Evolutionary conservation across 2,113 vertebrate genomes (phyloP).

Genomic region (Hemibates koningsi): DNA sequence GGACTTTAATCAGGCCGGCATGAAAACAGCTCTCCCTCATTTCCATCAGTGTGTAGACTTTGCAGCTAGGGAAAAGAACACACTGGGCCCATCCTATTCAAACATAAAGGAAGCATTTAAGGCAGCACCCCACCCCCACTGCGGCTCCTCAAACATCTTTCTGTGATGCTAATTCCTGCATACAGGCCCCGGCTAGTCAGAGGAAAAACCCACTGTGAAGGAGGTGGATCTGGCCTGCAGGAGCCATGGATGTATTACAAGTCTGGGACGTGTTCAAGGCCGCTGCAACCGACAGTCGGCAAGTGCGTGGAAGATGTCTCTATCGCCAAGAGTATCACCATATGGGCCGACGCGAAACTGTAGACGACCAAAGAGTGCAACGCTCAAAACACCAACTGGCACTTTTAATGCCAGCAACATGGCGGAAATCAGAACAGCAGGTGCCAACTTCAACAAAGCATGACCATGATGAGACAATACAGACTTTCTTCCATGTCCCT

Average conservation of each 20-base stretch:
- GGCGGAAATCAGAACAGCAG: neutral
- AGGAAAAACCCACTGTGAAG: neutral
- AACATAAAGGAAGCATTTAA: neutral
- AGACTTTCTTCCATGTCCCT: neutral
- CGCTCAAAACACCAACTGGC: neutral
- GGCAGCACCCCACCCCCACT: neutral
- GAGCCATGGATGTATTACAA: neutral
- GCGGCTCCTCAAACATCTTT: neutral
- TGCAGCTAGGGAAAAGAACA: neutral
- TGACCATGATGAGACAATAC: fast-evolving
- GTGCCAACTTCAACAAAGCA: neutral
- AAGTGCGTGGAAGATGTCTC: neutral
- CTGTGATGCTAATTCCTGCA: neutral
- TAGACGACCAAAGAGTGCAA: neutral
- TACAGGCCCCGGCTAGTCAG: neutral
- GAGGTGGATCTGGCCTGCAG: neutral
- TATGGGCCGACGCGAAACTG: neutral
- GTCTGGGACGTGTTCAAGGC: neutral
- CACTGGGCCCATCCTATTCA: neutral
- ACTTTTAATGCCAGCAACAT: fast-evolving
- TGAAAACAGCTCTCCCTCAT: neutral
- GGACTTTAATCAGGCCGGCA: neutral
- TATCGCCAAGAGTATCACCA: neutral
- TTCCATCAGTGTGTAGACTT: neutral
- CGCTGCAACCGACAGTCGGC: neutral